These are phyloP conservation scores for Pelecanoides urinatrix DNA, from an alignment of 2,113 vertebrate species.

Conservation along the genomic window DNA sequence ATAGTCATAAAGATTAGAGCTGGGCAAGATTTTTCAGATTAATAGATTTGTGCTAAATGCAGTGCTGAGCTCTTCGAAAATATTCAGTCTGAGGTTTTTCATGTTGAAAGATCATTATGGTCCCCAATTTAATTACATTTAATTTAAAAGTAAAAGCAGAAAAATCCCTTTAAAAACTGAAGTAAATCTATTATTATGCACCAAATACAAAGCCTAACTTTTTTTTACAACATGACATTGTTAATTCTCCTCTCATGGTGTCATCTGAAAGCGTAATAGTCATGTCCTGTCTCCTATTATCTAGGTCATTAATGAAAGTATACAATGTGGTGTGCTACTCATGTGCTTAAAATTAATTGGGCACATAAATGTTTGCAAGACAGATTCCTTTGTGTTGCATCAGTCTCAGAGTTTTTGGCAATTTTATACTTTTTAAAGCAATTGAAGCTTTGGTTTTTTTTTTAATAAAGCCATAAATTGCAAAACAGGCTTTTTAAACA, in stretches of 20 bases:
- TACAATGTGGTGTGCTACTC: not conserved
- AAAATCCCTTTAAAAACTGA: not conserved
- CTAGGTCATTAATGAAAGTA: slow-evolving; percentile 29
- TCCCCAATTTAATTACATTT: not conserved
- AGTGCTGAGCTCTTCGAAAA: not conserved
- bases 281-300: slow-evolving; percentile 3
- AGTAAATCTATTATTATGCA: not conserved
- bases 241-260: not conserved
- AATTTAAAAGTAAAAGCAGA: not conserved
- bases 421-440: not conserved
- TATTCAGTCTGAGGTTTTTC: not conserved
- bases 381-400: not conserved
- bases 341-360: slow-evolving; percentile 15
- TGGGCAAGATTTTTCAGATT: not conserved
- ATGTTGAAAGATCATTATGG: not conserved
- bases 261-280: not conserved
- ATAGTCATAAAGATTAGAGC: not conserved
- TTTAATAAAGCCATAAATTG: slow-evolving; percentile 7
- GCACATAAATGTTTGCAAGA: slow-evolving; percentile 19
- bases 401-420: slow-evolving; percentile 4
- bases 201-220: not conserved
- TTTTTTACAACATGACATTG: not conserved
- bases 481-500: slow-evolving; percentile 41
- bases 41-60: not conserved
- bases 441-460: not conserved